Conservation (phyloP, 2,797 vertebrate genomes). For the Coranthus polyacanthus region DNA sequence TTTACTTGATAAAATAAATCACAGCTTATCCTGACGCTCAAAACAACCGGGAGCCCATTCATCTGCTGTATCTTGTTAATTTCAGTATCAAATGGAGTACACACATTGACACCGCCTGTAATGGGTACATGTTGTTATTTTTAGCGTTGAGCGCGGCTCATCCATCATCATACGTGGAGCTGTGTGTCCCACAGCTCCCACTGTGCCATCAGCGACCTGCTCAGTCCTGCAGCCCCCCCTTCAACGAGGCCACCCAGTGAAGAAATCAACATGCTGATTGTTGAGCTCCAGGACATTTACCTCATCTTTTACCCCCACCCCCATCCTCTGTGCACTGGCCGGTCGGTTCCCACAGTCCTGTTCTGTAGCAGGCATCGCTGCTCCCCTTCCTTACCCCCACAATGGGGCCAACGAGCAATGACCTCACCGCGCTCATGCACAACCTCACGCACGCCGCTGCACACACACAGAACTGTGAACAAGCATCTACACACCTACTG, state of each 20-base stretch:
- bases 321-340: slow-evolving; percentile 52
- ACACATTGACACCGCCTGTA: slow-evolving; percentile 61
- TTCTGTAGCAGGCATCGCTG: slow-evolving; percentile 65
- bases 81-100: slow-evolving; percentile 46
- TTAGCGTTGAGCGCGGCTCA: slow-evolving; percentile 49
- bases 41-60: too few species aligned
- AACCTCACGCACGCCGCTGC: slow-evolving; percentile 46
- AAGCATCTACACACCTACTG: slow-evolving; percentile 35
- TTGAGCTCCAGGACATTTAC: slow-evolving; percentile 75
- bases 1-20: too few species aligned
- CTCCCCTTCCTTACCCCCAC: slow-evolving; percentile 65
- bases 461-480: slow-evolving; percentile 38
- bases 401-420: slow-evolving; percentile 72
- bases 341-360: slow-evolving; percentile 78
- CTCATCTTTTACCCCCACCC: slow-evolving; percentile 69
- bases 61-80: slow-evolving; percentile 38
- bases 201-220: slow-evolving; percentile 43
- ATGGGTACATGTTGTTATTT: slow-evolving; percentile 66
- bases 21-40: too few species aligned
- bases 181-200: slow-evolving; percentile 42
- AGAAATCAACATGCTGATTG: slow-evolving; percentile 78
- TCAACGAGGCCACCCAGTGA: slow-evolving; percentile 75
- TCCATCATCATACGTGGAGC: slow-evolving; percentile 45
- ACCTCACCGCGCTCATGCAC: slow-evolving; percentile 59
- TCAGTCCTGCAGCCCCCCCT: slow-evolving; percentile 39